Base-by-base conservation (phyloP, 2,113 vertebrate genomes). In the Microtus ochrogaster region DNA sequence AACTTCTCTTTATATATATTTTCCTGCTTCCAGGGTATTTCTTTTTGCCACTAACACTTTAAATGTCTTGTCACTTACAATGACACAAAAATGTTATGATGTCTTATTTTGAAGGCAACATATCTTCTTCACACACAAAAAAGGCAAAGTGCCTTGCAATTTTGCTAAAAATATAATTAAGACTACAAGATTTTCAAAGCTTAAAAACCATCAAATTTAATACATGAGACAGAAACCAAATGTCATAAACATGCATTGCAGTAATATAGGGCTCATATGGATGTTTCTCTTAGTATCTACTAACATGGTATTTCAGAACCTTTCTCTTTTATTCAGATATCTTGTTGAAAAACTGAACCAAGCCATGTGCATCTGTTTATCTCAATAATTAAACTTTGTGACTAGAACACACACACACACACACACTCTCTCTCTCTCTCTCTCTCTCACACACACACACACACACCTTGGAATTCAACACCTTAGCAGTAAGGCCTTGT, bases 11-110 rank as follows among this genome's bases (percentile, higher is more conserved):
- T 83, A 95, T 55, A 79, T 83, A 95, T 55, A 72, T 17, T 86
- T 65, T 89, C 74, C 65, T 91, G 58, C 68, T 96, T 91, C 77
- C 72, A 82, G n/a, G 33, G 82, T 96, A 94, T 96, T 97, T 97
- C 49, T 96, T 97, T 78, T 96, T 94, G 74, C 95, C 52, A 72
- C 65, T 22, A 92, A 94, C 63, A 96, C 36, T 93, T 96, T 94
- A 95, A 98, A 96, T 95, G 83, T 95, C 92, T 95, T 93, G 49
- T 83, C 89, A 96, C 39, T 92, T 88, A 94, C n/a, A 44, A 95
- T 39, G 92, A 89, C 90, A 94, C 68, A 93, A 85, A 76, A 89
- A 77, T 72, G 78, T 92, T 94, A 95, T 74, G 83, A 92, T 72
- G 88, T 88, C 44, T 97, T 95, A 89, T 73, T 79, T 94, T 94